Evolutionary conservation across 2,888 invertebrate genomes (phyloP), one percentile per base, ranked within the genome.

Genomic region (Sycophila texana): DNA sequence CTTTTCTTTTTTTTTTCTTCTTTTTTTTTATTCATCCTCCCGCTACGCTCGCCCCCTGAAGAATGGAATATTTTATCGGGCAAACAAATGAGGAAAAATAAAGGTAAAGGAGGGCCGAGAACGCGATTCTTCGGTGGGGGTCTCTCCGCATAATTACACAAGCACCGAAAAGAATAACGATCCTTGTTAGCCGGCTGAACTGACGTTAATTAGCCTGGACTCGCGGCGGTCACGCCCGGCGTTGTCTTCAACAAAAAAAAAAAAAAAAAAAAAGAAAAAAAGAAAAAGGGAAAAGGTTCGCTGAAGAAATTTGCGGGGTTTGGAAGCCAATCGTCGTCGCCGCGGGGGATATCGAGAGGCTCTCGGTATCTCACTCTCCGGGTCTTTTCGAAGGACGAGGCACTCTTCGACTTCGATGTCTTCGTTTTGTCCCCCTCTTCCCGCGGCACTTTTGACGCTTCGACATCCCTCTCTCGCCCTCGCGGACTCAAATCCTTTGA

Each of bases 401-500:
- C 30, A 30, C 61, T 26, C 74, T 81, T 76, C 73, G 68, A n/a
- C 20, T 74, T 74, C 81, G 68, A 30, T 55, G 73, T 66, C 63
- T 80, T 78, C 70, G 66, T 77, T 77, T 74, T 61, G 65, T 76
- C 51, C 76, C 51, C 71, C 60, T 79, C 67, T 70, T 66, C 78
- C 80, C 79, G 77, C 82, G 85, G 83, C 86, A 86, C 87, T 88
- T 88, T 87, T 88, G 88, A 88, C 86, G 88, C 88, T 86, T 87
- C 86, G 49, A 60, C 26, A 47, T 68, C 61, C 63, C 67, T 67
- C 77, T 77, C 72, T 51, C 60, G 22, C 61, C 71, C 61, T 60
- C 71, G n/a, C 67, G 61, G 61, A 22, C 61, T 39, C 83, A 88
- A 89, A 89, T 89, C 90, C 90, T 90, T 90, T 90, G 90, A 89